Conservation (phyloP, 2,888 invertebrate genomes). For the Cotesia congregata region DNA sequence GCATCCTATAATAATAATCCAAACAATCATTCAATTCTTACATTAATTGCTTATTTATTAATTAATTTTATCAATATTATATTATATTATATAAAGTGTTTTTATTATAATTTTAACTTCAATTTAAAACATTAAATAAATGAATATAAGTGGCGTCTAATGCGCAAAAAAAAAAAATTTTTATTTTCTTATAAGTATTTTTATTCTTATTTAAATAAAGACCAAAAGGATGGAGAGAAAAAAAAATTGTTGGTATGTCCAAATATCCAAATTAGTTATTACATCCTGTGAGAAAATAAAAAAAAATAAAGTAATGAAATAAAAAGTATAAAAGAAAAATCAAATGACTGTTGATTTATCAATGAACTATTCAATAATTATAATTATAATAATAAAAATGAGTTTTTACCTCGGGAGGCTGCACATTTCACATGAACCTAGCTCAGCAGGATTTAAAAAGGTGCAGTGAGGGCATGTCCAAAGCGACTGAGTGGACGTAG, state of each 20-base stretch:
- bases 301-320: slow-evolving; percentile 37
- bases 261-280: slow-evolving; percentile 20
- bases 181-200: slow-evolving; percentile 16
- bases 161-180: slow-evolving; percentile 48
- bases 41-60: slow-evolving; percentile 46
- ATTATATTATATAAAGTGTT: too few species aligned
- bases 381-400: slow-evolving; percentile 20
- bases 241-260: slow-evolving; percentile 7
- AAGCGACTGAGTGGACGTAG: slow-evolving; percentile 70
- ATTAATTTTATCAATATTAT: background rate
- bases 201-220: background rate
- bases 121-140: background rate
- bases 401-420: slow-evolving; percentile 80
- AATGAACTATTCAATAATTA: slow-evolving; percentile 23
- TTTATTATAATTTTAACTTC: too few species aligned
- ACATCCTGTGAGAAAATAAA: slow-evolving; percentile 53
- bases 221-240: background rate
- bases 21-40: slow-evolving; percentile 7
- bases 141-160: slow-evolving; percentile 21
- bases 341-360: slow-evolving; percentile 10
- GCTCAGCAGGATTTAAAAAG: slow-evolving; percentile 86
- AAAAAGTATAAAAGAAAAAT: slow-evolving; percentile 16
- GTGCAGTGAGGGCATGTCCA: slow-evolving; percentile 98
- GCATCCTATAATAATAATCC: slow-evolving; percentile 36
- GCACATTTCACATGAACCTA: slow-evolving; percentile 91